Conservation (phyloP, 2,797 vertebrate species). For the Halcyon chelicuti region DNA sequence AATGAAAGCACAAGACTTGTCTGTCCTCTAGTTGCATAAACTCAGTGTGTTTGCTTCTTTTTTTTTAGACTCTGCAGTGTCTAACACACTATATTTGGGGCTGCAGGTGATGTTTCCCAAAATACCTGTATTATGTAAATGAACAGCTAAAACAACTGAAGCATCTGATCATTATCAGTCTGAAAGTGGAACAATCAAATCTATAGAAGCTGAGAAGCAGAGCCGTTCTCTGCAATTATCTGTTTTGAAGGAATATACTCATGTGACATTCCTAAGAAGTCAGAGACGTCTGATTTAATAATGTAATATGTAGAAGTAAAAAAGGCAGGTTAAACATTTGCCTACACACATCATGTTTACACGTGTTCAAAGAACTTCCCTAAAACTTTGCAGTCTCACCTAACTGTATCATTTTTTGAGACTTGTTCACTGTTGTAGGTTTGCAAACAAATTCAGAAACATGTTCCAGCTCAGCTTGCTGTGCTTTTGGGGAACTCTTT, state of each 20-base stretch:
- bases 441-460: slow-evolving; percentile 78
- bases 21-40: slow-evolving; percentile 43
- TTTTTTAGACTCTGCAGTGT: not conserved
- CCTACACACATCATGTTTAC: slow-evolving; percentile 79
- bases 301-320: slow-evolving; percentile 83
- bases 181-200: slow-evolving; percentile 77
- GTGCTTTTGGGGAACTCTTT: slow-evolving; percentile 76
- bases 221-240: slow-evolving; percentile 78
- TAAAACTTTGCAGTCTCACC: slow-evolving; percentile 79
- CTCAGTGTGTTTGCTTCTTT: not conserved
- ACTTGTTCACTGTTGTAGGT: slow-evolving; percentile 63
- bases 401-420: slow-evolving; percentile 74
- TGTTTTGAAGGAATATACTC: slow-evolving; percentile 80
- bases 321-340: slow-evolving; percentile 82
- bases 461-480: slow-evolving; percentile 73
- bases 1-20: slow-evolving; percentile 26
- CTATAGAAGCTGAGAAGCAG: slow-evolving; percentile 70
- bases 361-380: slow-evolving; percentile 80
- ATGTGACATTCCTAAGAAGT: slow-evolving; percentile 84
- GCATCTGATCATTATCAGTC: slow-evolving; percentile 61
- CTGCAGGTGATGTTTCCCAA: slow-evolving; percentile 47
- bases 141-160: slow-evolving; percentile 58
- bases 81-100: slow-evolving; percentile 52
- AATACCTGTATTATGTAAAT: slow-evolving; percentile 59
- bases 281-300: slow-evolving; percentile 80